Base-by-base conservation (phyloP, 1,140 invertebrate species). In the Drosophila burlai region DNA sequence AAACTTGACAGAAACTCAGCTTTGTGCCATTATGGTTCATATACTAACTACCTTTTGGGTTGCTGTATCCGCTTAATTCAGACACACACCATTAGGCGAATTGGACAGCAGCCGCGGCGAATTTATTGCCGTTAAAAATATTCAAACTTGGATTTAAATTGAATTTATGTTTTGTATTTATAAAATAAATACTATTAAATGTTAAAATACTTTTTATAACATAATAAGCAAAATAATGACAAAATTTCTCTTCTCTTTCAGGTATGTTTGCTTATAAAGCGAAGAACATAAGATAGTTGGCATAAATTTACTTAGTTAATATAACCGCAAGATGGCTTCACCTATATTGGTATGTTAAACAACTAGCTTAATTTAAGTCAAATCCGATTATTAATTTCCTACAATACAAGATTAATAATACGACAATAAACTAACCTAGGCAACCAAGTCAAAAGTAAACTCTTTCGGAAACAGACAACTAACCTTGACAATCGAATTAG, bases 401-500 rank as follows among this genome's bases (percentile, higher is more conserved):
- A 16, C 34, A 24, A 55, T 55, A 16, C 6, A 55, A 10, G 15
- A 24, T 55, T 24, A 38, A 55, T 24, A 55, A 55, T 24, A 55
- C 15, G 0, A 24, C 4, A 38, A 55, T 38, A 55, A 55, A 55
- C 54, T 42, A 65, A 52, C 75, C 63, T 68, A 57, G 36, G 31
- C 11, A 54, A 62, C 67, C 15, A 38, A 13, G 3, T 24, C 16
- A 7, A 67, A 65, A 62, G 52, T 61, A 40, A 64, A 52, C 58
- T 40, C 46, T 26, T 57, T 18, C 47, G 36, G 7, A 47, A 49
- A 45, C 67, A 72, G 72, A 83, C 81, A 83, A 43, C 46, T 68
- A 87, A 87, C 83, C 83, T 87, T 87, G 83, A 50, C 83, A 78
- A 81, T 87, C 76, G 76, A 83, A 80, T 76, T 84, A 81, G 86